Base-by-base conservation (phyloP, 1,140 invertebrate genomes). In the Eciton burchellii region DNA sequence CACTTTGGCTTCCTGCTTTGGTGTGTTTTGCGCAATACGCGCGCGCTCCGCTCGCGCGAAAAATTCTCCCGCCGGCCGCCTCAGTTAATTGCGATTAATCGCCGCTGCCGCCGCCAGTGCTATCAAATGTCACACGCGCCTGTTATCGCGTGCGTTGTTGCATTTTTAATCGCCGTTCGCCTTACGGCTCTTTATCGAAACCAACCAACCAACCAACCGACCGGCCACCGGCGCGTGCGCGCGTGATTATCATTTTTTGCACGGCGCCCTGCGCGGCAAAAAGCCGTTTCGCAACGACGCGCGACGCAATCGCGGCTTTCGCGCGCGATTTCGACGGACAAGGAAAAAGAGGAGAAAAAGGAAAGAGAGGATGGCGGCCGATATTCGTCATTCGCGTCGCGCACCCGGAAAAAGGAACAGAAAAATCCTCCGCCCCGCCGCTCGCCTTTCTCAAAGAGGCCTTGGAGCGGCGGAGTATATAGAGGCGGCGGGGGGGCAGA, bases 1-100 rank as follows among this genome's bases (percentile, higher is more conserved):
- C 35, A 45, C 57, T 66, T 66, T 16, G 41, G n/a, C 41, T 68
- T 52, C 21, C 59, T n/a, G 54, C 3, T n/a, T n/a, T n/a, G n/a
- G n/a, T n/a, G n/a, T 24, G 14, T 41, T 56, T 84, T 45, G 49
- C 41, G 43, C 43, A 41, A 62, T 26, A 21, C 43, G 81, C 47
- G 81, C 47, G 45, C 65, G 72, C 73, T 70, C 73, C n/a, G n/a
- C 19, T 24, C 65, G 70, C 47, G 19, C 74, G 60, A 52, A 45
- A 56, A 84, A 57, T 62, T n/a, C n/a, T n/a, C n/a, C 24, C 12
- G 2, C 19, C 29, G 24, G 21, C 49, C 26, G 45, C 19, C 45
- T 16, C 29, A 1, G 21, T 56, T 73, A 85, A 74, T 82, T 74
- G 12, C 49, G n/a, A 82, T 56, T 52, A 63, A 56, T 3, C 11